Evolutionary conservation across 2,113 vertebrate species (phyloP).

Genomic region (Amphiprion ocellaris): DNA sequence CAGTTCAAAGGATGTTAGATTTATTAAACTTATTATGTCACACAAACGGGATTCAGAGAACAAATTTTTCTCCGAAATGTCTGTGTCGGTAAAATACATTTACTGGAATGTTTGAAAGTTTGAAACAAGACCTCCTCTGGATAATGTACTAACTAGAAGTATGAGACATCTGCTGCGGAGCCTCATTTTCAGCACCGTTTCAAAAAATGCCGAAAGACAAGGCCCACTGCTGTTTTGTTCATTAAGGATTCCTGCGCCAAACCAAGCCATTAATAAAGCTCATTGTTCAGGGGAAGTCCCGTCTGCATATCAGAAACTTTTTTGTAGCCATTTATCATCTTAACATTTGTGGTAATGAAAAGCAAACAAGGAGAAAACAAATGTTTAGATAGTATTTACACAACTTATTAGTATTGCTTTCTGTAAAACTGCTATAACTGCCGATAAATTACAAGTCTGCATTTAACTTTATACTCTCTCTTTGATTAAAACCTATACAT

Average conservation of each 20-base stretch:
- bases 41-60: constrained; percentile 2
- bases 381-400: no score
- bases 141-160: constrained; percentile 15
- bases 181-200: constrained; percentile 14
- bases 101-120: constrained; percentile 7
- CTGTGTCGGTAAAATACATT: neutral
- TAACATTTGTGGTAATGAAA: neutral
- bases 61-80: neutral
- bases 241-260: neutral
- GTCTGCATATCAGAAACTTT: neutral
- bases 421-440: no score
- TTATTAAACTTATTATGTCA: constrained; percentile 17
- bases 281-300: neutral
- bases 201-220: constrained; percentile 14
- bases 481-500: constrained; percentile 7
- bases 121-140: constrained; percentile 26
- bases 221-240: constrained; percentile 7
- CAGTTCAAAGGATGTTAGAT: constrained; percentile 8
- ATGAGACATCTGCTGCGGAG: neutral
- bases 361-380: no score
- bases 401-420: no score
- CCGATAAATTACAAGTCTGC: no score
- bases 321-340: neutral
- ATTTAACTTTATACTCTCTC: neutral
- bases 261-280: neutral